These are phyloP conservation scores for Antheraea mylitta DNA, from an alignment of 1,140 invertebrate genomes.

Conservation along the genomic window DNA sequence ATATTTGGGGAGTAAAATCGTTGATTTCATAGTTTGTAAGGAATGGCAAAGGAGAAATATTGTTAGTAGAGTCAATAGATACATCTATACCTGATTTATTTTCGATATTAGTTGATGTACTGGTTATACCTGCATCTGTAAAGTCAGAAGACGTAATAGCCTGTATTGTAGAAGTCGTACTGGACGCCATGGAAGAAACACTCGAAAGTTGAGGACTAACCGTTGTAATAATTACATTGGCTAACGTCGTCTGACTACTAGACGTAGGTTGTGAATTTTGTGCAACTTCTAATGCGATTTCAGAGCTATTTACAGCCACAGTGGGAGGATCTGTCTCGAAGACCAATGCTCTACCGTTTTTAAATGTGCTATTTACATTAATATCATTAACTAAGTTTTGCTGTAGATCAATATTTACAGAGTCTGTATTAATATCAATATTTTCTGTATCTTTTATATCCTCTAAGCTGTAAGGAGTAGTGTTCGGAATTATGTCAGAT, in stretches of 20 bases:
- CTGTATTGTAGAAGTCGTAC: background rate
- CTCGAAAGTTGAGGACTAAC: constrained; percentile 3
- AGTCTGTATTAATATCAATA: constrained; percentile 40
- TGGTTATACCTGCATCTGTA: constrained; percentile 29
- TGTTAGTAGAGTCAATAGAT: constrained; percentile 41
- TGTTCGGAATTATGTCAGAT: constrained; percentile 48
- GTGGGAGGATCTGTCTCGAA: constrained; percentile 22
- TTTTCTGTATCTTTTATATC: constrained; percentile 71
- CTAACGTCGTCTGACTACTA: constrained; percentile 36
- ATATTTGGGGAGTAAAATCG: constrained; percentile 34
- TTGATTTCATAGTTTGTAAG: constrained; percentile 44
- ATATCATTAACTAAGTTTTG: constrained; percentile 45
- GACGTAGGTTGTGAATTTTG: constrained; percentile 27
- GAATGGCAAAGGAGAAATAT: constrained; percentile 38
- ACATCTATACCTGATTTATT: constrained; percentile 12
- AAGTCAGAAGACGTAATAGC: constrained; percentile 31
- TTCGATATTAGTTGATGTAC: constrained; percentile 22
- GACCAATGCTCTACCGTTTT: constrained; percentile 27
- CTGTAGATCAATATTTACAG: constrained; percentile 30
- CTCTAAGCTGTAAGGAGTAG: constrained; percentile 71
- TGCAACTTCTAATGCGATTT: constrained; percentile 22
- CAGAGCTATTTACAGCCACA: constrained; percentile 55
- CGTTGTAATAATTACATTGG: constrained; percentile 16
- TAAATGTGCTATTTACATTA: constrained; percentile 57
- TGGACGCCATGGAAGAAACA: constrained; percentile 10